Evolutionary conservation across 1,140 invertebrate species (phyloP), one percentile per base, ranked within the genome.

Genomic region (Macrosteles quadrilineatus): DNA sequence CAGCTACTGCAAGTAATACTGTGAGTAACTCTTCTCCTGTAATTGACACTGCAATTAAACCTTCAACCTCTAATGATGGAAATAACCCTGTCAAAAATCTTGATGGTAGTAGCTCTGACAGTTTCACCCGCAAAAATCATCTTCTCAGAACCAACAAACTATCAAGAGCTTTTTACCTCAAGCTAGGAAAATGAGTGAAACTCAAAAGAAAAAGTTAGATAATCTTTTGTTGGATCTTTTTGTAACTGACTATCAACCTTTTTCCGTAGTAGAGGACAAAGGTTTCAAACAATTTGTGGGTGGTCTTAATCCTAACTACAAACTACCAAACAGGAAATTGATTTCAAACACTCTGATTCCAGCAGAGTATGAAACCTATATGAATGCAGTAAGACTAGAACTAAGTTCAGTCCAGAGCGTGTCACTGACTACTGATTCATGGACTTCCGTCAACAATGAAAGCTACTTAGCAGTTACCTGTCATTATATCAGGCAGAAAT

Each of bases 401-500:
- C 50, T 36, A 21, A 57, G 1, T 19, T 32, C 69, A 11, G 36
- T 32, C 32, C 21, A 1, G 9, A 57, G 43, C 23, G 66, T 75
- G 2, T 68, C 43, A 32, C 14, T 75, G 23, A 76, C 72, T 9
- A 76, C 74, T 17, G 70, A 75, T 59, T 72, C 55, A 23, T 76
- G 75, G 75, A 74, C 73, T 21, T 76, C 74, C 14, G 53, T 31
- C 19, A 69, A 55, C 9, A 73, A 59, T 14, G 71, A 76, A 40
- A 66, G 36, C 31, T 75, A 65, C 70, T 45, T 74, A n/a, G 71
- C 71, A 1, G 23, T 75, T 19, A 75, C 74, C 19, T 63, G 14
- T n/a, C 75, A 76, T 72, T 76, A 67, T 67, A 70, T 76, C 12
- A 57, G 69, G 65, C 30, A 72, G 6, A 55, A 74, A 27, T 72